These are phyloP conservation scores for Pseudochromis fuscus DNA, from an alignment of 2,797 vertebrate genomes.

Conservation along the genomic window DNA sequence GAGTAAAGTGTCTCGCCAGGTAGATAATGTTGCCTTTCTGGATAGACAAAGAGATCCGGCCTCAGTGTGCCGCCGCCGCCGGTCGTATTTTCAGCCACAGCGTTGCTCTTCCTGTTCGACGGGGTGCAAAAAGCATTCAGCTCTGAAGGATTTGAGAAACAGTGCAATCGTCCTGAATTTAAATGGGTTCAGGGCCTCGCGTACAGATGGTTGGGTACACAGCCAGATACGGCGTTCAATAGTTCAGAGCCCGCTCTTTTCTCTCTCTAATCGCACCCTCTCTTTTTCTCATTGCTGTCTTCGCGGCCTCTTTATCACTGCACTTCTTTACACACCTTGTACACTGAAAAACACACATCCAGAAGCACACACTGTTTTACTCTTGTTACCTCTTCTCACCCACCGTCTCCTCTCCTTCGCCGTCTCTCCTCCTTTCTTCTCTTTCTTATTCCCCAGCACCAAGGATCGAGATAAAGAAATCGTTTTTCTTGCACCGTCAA, in stretches of 20 bases:
- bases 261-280: constrained; percentile 62
- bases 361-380: constrained; percentile 15
- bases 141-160: constrained; percentile 83
- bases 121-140: constrained; percentile 70
- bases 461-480: constrained; percentile 58
- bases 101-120: constrained; percentile 55
- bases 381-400: constrained; percentile 16
- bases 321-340: constrained; percentile 44
- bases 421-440: neutral
- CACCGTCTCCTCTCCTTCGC: constrained; percentile 17
- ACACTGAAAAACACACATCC: constrained; percentile 36
- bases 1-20: constrained; percentile 23
- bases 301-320: constrained; percentile 63
- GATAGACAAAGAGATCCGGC: constrained; percentile 50
- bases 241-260: constrained; percentile 66
- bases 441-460: constrained; percentile 26
- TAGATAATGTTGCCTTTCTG: constrained; percentile 38
- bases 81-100: constrained; percentile 50
- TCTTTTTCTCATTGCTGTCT: constrained; percentile 64
- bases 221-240: constrained; percentile 69
- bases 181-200: constrained; percentile 82
- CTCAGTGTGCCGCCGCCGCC: constrained; percentile 37
- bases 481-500: constrained; percentile 54
- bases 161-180: constrained; percentile 84
- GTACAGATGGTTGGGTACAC: constrained; percentile 84